These are phyloP conservation scores for Microcebus jonahi DNA, from an alignment of 2,113 vertebrate species.

Conservation along the genomic window DNA sequence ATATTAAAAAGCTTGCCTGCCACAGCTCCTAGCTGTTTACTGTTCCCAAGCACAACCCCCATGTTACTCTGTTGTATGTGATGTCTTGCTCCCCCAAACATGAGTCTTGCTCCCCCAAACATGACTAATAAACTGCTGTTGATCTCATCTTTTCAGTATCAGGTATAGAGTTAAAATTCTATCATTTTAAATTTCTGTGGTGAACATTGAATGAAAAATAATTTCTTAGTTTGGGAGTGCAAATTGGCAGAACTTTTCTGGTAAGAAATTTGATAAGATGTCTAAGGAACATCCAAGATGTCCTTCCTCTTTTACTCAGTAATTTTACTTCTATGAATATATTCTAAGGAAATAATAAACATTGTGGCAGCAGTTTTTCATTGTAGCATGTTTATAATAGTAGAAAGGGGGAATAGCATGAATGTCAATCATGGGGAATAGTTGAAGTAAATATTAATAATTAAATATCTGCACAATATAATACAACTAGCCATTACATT, in stretches of 20 bases:
- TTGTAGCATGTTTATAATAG: neutral
- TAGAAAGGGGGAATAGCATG: neutral
- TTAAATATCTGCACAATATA: neutral
- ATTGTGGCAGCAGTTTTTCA: neutral
- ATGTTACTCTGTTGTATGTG: neutral
- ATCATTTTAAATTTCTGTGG: neutral
- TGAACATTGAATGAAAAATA: neutral
- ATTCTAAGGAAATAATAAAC: neutral
- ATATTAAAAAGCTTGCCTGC: neutral
- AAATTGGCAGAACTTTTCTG: neutral
- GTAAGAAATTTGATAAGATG: neutral
- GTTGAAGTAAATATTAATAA: neutral
- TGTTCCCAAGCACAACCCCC: accelerated
- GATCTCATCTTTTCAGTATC: neutral
- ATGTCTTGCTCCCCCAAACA: neutral
- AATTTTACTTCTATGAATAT: neutral
- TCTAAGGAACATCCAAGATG: neutral
- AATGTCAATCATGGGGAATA: neutral
- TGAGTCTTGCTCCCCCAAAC: neutral
- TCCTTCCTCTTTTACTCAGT: neutral
- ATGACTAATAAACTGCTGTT: neutral
- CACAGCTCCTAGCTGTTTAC: neutral
- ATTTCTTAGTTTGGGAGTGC: neutral
- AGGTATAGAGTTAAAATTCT: neutral
- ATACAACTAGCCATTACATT: neutral